phyloP scores from a whole-genome alignment of 2,113 vertebrate species.

The Pungitius pungitius region DNA sequence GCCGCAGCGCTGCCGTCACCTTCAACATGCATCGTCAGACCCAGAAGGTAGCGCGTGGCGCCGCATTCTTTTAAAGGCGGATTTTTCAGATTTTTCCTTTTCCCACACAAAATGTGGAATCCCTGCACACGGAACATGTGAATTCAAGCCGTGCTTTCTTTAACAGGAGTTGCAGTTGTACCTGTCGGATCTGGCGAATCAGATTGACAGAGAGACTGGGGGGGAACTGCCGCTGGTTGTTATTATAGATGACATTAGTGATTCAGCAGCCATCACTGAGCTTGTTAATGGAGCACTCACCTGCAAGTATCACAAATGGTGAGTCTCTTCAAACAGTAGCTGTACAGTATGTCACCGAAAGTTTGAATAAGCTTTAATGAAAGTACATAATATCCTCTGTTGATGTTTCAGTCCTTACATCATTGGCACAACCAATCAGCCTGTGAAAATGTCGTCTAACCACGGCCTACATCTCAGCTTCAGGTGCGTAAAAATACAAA shows the following conservation, averaged over 20 bases:
- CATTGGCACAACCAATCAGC: constrained; percentile 96
- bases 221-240: constrained; percentile 90
- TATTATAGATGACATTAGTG: constrained; percentile 91
- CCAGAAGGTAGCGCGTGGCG: constrained; percentile 84
- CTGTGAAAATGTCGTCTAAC: constrained; percentile 93
- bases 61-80: not conserved
- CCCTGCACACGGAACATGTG: not conserved
- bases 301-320: constrained; percentile 99
- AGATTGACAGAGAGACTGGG: constrained; percentile 90
- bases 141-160: not conserved
- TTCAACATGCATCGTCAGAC: constrained; percentile 98
- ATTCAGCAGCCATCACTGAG: constrained; percentile 88
- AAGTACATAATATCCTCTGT: not conserved
- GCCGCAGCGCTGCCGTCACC: constrained; percentile 85
- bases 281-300: constrained; percentile 93
- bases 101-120: not conserved
- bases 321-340: constrained; percentile 42
- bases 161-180: constrained; percentile 92
- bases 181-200: constrained; percentile 93
- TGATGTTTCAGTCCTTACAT: constrained; percentile 88
- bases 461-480: constrained; percentile 95
- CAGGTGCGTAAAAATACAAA: constrained; percentile 80
- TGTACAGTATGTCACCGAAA: not conserved
- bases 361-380: not conserved
- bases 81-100: not conserved